Percentiles rank a stretch among this genome's conserved stretches.
These are phyloP conservation scores for Parthenolecanium corni DNA, from an alignment of 2,888 invertebrate species.

Conservation along the genomic window DNA sequence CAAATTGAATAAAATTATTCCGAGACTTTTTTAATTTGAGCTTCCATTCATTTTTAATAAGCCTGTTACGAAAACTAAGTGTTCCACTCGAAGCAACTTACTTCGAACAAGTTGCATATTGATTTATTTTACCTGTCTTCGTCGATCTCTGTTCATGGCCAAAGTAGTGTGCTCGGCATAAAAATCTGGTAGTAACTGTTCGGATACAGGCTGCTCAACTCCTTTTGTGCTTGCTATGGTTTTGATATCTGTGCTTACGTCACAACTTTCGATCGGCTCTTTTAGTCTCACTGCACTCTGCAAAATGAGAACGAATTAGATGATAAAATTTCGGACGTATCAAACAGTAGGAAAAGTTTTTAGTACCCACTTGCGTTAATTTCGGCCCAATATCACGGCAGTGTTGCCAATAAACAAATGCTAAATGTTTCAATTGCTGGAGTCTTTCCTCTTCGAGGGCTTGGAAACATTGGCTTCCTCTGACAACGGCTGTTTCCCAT, in stretches of 20 bases:
- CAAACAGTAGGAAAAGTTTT: no score
- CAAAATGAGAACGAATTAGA: neutral
- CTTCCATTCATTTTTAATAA: no score
- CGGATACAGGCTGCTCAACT: slow-evolving; percentile 55
- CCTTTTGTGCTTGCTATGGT: slow-evolving; percentile 52
- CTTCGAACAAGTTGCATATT: no score
- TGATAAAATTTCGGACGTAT: neutral
- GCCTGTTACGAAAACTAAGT: no score
- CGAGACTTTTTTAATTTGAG: no score
- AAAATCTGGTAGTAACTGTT: slow-evolving; percentile 84
- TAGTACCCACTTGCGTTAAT: slow-evolving; percentile 53
- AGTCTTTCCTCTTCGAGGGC: slow-evolving; percentile 81
- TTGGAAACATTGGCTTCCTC: slow-evolving; percentile 77
- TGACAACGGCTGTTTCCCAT: slow-evolving; percentile 80
- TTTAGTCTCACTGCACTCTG: slow-evolving; percentile 60
- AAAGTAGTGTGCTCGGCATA: slow-evolving; percentile 89
- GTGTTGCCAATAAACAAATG: slow-evolving; percentile 46
- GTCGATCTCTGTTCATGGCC: slow-evolving; percentile 81
- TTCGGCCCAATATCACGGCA: slow-evolving; percentile 65
- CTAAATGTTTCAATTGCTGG: slow-evolving; percentile 59
- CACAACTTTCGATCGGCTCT: slow-evolving; percentile 50
- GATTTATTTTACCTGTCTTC: slow-evolving; percentile 55
- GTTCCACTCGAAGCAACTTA: no score
- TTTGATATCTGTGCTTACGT: slow-evolving; percentile 49
- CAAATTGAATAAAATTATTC: no score